Evolutionary conservation across 2,888 invertebrate species (phyloP), one percentile per base, ranked within the genome.

Genomic region (Tenthredo livida): DNA sequence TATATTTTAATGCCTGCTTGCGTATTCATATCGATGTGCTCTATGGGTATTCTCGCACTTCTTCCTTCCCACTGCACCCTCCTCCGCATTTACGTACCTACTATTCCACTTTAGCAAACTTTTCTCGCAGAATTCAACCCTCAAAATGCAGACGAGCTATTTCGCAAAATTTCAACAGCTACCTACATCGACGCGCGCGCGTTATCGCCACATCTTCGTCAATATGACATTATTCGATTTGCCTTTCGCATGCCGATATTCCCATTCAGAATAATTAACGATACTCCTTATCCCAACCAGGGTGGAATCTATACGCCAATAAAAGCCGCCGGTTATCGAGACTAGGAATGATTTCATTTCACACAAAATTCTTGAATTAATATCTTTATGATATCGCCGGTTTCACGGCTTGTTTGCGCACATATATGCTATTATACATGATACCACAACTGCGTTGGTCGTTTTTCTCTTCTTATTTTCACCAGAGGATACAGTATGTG

Each of bases 1-100:
- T 80, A 80, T 61, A 80, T 80, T 80, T 80, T 80, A 80, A 80
- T 80, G 80, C 80, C 80, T 80, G 80, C 40, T 80, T 61, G 80
- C 61, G 80, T 80, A 80, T 80, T 80, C 80, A 80, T 80, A 80
- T 80, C 80, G 80, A 80, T 80, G 80, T 80, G 29, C 58, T 61
- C 61, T 80, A 58, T 29, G 43, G 78, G 78, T n/a, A n/a, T 54
- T 7, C 54, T n/a, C 29, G 2, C 54, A n/a, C 54, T n/a, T 33
- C 54, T 47, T 29, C 29, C 9, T 54, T 54, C 21, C 37, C 33
- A 10, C n/a, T n/a, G n/a, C 12, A 77, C 17, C 12, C 43, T 9
- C 7, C 17, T 54, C 9, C 29, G n/a, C 2, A 29, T 54, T 37
- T 7, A 7, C 7, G 0, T 54, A 6, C 7, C 0, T 54, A 6